Base-by-base conservation (phyloP, 2,888 invertebrate genomes). In the Megamerina dolium region DNA sequence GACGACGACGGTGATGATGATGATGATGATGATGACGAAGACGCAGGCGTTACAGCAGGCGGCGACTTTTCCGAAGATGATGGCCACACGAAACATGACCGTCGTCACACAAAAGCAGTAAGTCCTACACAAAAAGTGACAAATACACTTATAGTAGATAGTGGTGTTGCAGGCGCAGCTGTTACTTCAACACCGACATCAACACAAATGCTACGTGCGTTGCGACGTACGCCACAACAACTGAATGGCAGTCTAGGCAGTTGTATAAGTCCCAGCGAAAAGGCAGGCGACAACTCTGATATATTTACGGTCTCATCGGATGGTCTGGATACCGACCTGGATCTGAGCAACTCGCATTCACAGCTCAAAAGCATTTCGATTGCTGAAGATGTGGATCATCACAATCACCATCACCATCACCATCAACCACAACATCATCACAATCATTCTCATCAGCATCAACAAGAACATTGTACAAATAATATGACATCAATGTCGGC, bases 271-370 rank as follows among this genome's bases (percentile, higher is more conserved):
- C 66, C 70, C 1, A 70, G 66, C 42, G 70, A 70, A 37, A 70
- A 71, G 30, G 53, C 68, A 2, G 64, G 64, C 2, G 70, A 71
- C 21, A 68, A 66, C 48, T 71, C 71, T 0, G 71, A 71, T 39
- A 68, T 71, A 9, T 70, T 71, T 41, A 70, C 71, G 0, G 70
- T 71, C 3, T 71, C 71, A 4, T 71, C 71, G 0, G 71, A 71
- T 51, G 72, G 71, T 3, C 51, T 71, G 40, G 72, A 71, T 17
- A 72, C 70, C 1, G 70, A 70, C 49, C 44, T 70, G 46, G 70
- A 70, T 45, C 42, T 69, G 19, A 70, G 69, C 49, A 70, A 67
- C 40, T 60, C 64, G 3, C 66, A 64, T 37, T 55, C 57, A 5
- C 52, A 51, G 34, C 46, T 49, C 34, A 50, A 52, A 50, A 34